Evolutionary conservation across 1,140 invertebrate species (phyloP).

Genomic region (Zaprionus inermis): DNA sequence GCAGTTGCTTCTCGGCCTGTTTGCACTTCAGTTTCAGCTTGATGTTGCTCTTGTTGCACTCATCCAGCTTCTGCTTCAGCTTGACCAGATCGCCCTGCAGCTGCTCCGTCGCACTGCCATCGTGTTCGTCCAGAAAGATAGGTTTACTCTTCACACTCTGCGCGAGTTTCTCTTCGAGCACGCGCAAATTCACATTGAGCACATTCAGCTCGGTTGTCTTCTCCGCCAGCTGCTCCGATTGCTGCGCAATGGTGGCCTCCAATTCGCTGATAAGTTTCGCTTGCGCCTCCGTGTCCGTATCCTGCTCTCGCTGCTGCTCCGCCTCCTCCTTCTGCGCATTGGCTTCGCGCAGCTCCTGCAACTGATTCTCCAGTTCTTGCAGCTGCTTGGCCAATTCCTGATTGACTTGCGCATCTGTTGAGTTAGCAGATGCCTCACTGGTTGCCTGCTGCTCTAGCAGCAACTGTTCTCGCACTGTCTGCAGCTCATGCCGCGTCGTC

Average conservation of each 20-base stretch:
- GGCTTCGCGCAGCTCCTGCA: constrained; percentile 50
- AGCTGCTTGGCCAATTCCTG: constrained; percentile 78
- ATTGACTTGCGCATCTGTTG: constrained; percentile 67
- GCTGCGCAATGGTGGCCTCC: constrained; percentile 84
- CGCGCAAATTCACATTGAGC: constrained; percentile 83
- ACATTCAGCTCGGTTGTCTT: constrained; percentile 85
- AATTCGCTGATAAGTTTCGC: constrained; percentile 81
- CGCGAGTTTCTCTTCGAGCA: constrained; percentile 85
- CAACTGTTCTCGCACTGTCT: constrained; percentile 81
- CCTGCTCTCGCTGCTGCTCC: neutral
- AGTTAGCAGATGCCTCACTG: constrained; percentile 51
- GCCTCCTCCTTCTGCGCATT: constrained; percentile 13
- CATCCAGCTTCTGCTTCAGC: constrained; percentile 89
- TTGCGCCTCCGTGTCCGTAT: constrained; percentile 16
- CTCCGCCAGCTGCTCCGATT: constrained; percentile 85
- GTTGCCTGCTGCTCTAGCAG: constrained; percentile 91
- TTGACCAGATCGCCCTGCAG: constrained; percentile 87
- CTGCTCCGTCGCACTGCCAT: constrained; percentile 88
- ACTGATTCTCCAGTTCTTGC: constrained; percentile 63
- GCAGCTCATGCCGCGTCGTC: constrained; percentile 67
- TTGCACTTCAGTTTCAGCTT: constrained; percentile 94
- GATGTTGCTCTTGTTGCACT: constrained; percentile 92
- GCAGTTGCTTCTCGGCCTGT: constrained; percentile 92
- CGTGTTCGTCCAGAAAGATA: constrained; percentile 72
- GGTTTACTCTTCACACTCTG: constrained; percentile 74